phyloP scores from a whole-genome alignment of 2,113 vertebrate species.

The Myotis davidii region DNA sequence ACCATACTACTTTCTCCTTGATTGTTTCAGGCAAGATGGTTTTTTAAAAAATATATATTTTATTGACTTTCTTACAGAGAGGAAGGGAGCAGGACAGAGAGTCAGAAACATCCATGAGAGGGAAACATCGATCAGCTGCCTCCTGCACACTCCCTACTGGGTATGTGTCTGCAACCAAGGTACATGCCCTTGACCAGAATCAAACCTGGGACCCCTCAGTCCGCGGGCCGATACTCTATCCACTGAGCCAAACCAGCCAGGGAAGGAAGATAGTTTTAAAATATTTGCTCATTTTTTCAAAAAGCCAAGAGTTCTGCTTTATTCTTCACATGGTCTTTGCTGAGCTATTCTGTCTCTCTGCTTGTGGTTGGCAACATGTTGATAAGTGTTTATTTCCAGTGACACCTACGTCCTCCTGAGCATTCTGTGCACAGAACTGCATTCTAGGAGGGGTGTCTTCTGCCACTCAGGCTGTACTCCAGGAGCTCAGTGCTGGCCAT shows the following conservation, averaged over 20 bases:
- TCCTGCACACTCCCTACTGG: too few relatives aligned
- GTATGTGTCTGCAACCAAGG: too few relatives aligned
- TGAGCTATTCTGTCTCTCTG: neutral
- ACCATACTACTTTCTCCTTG: neutral
- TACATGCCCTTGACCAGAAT: too few relatives aligned
- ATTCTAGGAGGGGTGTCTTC: neutral
- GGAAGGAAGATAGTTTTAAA: neutral
- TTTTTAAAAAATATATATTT: too few relatives aligned
- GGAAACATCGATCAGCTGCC: too few relatives aligned
- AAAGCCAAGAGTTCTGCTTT: neutral
- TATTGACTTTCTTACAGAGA: too few relatives aligned
- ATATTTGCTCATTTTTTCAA: neutral
- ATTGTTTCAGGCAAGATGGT: neutral
- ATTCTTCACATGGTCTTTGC: neutral
- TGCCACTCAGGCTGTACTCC: neutral
- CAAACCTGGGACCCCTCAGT: too few relatives aligned
- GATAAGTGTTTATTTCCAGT: neutral
- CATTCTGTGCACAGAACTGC: neutral
- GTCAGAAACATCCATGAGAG: too few relatives aligned
- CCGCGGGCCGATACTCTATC: too few relatives aligned
- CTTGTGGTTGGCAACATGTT: neutral
- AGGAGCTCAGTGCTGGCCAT: neutral
- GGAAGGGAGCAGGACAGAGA: too few relatives aligned
- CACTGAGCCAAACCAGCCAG: too few relatives aligned
- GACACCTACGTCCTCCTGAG: neutral